Evolutionary conservation across 2,113 vertebrate species (phyloP), one percentile per base, ranked within the genome.

Genomic region (Prionailurus viverrinus): DNA sequence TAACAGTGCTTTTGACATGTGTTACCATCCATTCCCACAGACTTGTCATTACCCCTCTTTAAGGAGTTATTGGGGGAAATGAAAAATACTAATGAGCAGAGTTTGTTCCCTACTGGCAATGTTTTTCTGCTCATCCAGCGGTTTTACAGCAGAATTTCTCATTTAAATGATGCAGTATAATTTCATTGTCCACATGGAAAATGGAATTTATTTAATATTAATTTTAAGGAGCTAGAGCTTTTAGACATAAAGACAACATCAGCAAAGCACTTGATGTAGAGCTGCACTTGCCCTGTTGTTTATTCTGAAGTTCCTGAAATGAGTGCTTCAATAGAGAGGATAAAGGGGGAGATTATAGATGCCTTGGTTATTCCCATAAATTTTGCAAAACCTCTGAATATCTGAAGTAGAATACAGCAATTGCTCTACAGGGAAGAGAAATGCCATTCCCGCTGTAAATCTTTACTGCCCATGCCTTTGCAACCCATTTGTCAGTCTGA

Each of bases 361-460:
- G 63, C 76, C 71, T 58, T 39, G 33, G 58, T 79, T 68, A 51
- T 55, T 88, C 66, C 71, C 41, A 84, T 94, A 95, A 91, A 97
- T 96, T 97, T 95, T 91, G 80, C 68, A 95, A 84, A 95, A 84
- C 53, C 80, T 95, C 33, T 10, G n/a, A 89, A 89, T 97, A 96
- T 93, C 83, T 95, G 86, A 90, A 96, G 81, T 53, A 95, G 96
- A 91, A 94, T 51, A 51, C 18, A 80, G 31, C 3, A 65, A 92
- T 97, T 85, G 94, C 94, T 97, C 96, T 78, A 25, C 53, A 16
- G 88, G 94, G 97, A 96, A 96, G 73, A 96, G 68, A 96, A 95
- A 81, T 79, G 76, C 53, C 92, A 93, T 94, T 73, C 45, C 48
- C 5, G 21, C 89, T 89, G 41, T 96, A 98, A 98, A 97, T 98